A percentile compares a stretch with the other conserved stretches of the same genome.
phyloP scores from a whole-genome alignment of 2,888 invertebrate genomes.

The Melanostoma scalare region DNA sequence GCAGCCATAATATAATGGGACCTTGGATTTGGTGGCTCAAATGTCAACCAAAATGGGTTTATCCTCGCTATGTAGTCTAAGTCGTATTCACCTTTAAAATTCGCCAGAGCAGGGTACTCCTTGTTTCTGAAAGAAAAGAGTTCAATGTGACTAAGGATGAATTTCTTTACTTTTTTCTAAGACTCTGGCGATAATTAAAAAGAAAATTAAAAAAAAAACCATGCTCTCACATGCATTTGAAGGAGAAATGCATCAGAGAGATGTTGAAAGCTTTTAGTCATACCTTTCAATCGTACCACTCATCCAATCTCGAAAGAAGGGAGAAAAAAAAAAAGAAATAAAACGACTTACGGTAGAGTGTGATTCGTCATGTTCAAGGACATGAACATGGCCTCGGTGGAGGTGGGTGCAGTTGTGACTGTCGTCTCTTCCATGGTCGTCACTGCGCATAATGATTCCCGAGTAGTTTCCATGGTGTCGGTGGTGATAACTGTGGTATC shows the following conservation, averaged over 20 bases:
- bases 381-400: conserved; percentile 36
- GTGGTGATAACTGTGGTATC: conserved; percentile 2
- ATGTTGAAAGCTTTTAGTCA: not conserved
- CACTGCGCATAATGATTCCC: conserved; percentile 28
- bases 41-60: conserved; percentile 89
- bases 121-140: conserved; percentile 32
- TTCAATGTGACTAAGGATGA: not conserved
- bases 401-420: conserved; percentile 8
- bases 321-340: not conserved
- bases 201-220: not conserved
- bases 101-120: conserved; percentile 69
- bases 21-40: conserved; percentile 84
- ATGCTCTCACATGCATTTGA: not conserved
- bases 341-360: conserved; percentile 52
- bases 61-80: conserved; percentile 81
- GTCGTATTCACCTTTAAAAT: conserved; percentile 78
- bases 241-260: not conserved
- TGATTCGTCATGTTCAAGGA: conserved; percentile 56
- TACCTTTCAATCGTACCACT: not conserved
- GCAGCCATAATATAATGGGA: conserved; percentile 85
- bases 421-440: conserved; percentile 38
- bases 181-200: not conserved
- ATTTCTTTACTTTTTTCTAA: too few species aligned
- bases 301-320: not conserved
- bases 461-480: conserved; percentile 30